Evolutionary conservation across 2,888 invertebrate species (phyloP).

Genomic region (Prionchulus punctatus): DNA sequence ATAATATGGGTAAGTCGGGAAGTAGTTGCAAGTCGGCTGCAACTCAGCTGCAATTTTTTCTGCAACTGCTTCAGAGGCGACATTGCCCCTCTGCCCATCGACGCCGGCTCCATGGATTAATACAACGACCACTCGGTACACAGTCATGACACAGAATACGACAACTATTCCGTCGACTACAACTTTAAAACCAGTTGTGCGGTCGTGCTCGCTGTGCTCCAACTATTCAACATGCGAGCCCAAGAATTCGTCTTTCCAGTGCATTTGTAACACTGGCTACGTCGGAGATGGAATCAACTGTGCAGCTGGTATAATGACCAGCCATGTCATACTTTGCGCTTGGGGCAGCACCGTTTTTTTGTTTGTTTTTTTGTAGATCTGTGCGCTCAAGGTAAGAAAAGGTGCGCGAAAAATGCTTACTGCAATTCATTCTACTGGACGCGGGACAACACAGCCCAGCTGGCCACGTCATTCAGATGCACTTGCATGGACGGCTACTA

Average conservation of each 20-base stretch:
- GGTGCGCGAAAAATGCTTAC: background rate
- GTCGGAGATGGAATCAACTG: background rate
- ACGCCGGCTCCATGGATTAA: too few relatives aligned
- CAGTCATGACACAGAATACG: too few relatives aligned
- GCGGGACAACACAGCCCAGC: background rate
- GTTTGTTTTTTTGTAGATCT: background rate
- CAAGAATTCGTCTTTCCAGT: background rate
- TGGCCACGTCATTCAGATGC: background rate
- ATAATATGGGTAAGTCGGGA: too few relatives aligned
- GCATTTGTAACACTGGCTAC: background rate
- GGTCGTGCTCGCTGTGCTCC: background rate
- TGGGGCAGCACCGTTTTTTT: too few relatives aligned
- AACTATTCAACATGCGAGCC: background rate
- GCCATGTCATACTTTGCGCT: too few relatives aligned
- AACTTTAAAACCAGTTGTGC: too few relatives aligned
- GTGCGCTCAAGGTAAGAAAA: background rate
- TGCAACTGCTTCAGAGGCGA: too few relatives aligned
- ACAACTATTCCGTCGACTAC: background rate
- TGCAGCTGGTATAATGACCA: slow-evolving; percentile 2
- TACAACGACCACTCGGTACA: too few relatives aligned
- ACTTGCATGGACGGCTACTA: background rate
- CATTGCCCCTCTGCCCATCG: too few relatives aligned
- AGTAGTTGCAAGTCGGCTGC: too few relatives aligned
- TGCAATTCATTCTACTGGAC: background rate
- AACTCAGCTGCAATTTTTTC: too few relatives aligned